Evolutionary conservation across 2,113 vertebrate species (phyloP).

Genomic region (Dissostichus mawsoni): DNA sequence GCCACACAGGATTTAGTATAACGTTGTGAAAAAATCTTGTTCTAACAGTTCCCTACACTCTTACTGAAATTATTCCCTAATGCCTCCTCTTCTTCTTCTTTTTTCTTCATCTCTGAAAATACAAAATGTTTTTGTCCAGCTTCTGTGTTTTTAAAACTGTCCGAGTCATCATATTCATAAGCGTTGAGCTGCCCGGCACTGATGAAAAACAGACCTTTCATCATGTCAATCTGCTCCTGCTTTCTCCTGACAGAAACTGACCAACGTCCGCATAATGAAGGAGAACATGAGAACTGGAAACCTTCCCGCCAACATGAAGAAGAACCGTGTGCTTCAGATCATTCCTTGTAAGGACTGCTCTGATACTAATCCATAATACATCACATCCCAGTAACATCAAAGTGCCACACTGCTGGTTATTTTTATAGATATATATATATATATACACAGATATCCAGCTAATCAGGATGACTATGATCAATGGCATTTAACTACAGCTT

Average conservation of each 20-base stretch:
- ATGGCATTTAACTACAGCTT: constrained; percentile 50
- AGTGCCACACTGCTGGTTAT: constrained; percentile 50
- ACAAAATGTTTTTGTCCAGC: constrained; percentile 42
- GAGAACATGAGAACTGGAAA: constrained; percentile 99
- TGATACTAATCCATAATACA: constrained; percentile 67
- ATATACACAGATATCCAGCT: constrained; percentile 59
- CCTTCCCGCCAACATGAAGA: constrained; percentile 98
- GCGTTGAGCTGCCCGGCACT: not conserved
- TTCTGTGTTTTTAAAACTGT: not conserved
- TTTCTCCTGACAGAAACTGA: constrained; percentile 88
- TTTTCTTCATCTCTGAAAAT: constrained; percentile 4
- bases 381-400: constrained; percentile 74
- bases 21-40: constrained; percentile 51
- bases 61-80: constrained; percentile 19
- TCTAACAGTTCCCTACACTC: constrained; percentile 17
- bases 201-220: constrained; percentile 26
- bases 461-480: constrained; percentile 64
- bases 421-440: constrained; percentile 50
- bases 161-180: not conserved
- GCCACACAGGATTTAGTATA: constrained; percentile 57
- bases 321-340: constrained; percentile 98
- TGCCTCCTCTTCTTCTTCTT: not conserved
- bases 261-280: constrained; percentile 97
- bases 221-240: not conserved
- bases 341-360: constrained; percentile 92